Base-by-base conservation (phyloP, 2,888 invertebrate species). In the Campaea margaritaria region DNA sequence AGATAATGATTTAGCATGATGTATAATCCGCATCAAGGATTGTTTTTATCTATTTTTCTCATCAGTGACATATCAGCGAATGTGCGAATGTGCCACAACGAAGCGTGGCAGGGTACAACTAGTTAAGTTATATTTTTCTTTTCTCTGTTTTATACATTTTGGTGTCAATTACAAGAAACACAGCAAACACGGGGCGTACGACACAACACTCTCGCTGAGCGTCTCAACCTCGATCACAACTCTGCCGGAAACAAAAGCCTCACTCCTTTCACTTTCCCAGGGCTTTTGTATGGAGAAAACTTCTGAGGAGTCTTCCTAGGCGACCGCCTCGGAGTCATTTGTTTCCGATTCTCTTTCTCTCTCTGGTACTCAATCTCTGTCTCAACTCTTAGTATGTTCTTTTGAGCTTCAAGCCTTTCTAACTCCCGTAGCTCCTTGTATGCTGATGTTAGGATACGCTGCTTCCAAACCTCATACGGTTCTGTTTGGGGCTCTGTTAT, bases 391-490 rank as follows among this genome's bases (percentile, higher is more conserved):
- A 8, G 73, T 42, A 27, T 50, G 34, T 64, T 56, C 39, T 49
- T 54, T 15, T 42, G 48, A 13, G 39, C 14, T 21, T 76, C 69
- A 4, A 65, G 43, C 42, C 73, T 68, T 49, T 85, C 76, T 3
- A 81, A 16, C 4, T 76, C 76, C 49, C 66, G 75, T 0, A 87
- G 53, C 57, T 91, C 90, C 62, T 79, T 81, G 57, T 86, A 85
- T 0, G 95, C 93, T 10, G 83, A 75, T 62, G 91, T 85, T 14
- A 95, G 70, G 79, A 95, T 94, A 38, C 95, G 86, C 16, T 81
- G 81, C 62, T 93, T 95, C 95, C 95, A 95, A 12, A 88, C 89
- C 58, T 94, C 93, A 64, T 95, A 95, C 0, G 93, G 87, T 77
- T 95, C 95, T 45, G 87, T 72, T 66, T 79, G 67, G 0, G 75